Conservation (phyloP, 2,113 vertebrate species). For the Mesembrinibis cayennensis region DNA sequence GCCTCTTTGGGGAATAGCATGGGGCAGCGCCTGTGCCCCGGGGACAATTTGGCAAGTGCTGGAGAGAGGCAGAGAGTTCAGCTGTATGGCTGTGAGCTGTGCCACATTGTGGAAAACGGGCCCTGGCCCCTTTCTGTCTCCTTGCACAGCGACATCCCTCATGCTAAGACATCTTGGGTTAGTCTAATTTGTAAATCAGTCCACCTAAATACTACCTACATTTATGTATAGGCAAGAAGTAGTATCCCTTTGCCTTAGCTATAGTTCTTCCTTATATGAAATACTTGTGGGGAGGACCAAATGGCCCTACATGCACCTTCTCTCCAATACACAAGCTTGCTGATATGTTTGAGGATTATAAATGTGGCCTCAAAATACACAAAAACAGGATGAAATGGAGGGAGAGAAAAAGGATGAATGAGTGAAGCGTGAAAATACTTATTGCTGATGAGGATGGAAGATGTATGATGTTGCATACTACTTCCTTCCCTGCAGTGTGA, state of each 20-base stretch:
- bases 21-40: neutral
- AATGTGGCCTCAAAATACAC: neutral
- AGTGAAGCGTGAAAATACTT: neutral
- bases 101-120: rapidly evolving
- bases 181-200: neutral
- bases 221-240: neutral
- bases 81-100: neutral
- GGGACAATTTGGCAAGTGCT: neutral
- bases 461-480: neutral
- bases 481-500: neutral
- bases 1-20: neutral
- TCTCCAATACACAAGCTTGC: neutral
- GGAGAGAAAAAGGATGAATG: neutral
- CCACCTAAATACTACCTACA: neutral
- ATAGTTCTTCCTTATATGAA: neutral
- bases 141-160: neutral
- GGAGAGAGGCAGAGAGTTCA: neutral
- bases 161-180: neutral
- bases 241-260: neutral
- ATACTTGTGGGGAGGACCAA: neutral
- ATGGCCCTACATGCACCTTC: neutral
- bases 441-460: neutral
- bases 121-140: neutral
- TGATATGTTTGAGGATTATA: neutral
- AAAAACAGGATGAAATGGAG: neutral